Base-by-base conservation (phyloP, 1,140 invertebrate species). In the Agraylea sexmaculata region DNA sequence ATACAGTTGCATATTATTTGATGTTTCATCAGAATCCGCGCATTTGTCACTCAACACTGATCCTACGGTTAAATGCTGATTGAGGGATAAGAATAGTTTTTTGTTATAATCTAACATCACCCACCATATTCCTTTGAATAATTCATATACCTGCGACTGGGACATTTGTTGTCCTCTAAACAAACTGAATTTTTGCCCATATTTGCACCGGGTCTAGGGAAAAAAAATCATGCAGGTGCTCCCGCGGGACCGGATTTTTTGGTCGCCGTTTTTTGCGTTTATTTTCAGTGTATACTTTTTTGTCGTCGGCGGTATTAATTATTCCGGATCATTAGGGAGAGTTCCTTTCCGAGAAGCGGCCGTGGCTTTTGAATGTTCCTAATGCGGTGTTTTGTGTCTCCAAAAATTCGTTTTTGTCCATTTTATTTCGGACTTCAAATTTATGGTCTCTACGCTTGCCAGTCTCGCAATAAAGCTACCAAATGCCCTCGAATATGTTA, bases 201-300 rank as follows among this genome's bases (percentile, higher is more conserved):
- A 36, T 36, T 16, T 23, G 10, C 15, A 13, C 16, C 20, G 34
- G 15, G 16, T 13, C 12, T 18, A 15, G 21, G 32, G n/a, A 29
- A 30, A 48, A 49, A 49, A 49, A 45, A 45, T 27, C 19, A 17
- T 37, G 47, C 47, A 49, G 47, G 47, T 49, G 46, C 40, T 28
- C 37, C 32, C 20, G 8, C 4, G 38, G 41, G 37, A 18, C 29
- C 21, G 28, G 20, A 16, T 19, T 33, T 43, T 47, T 47, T 47
- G 39, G 36, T 29, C 6, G 4, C 11, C 18, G 13, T 43, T 41
- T 38, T 37, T 27, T 39, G 18, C 4, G 17, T 15, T 21, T 32
- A 7, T 37, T 37, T 37, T 37, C 23, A 7, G 23, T n/a, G 25
- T 13, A n/a, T 37, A 4, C 20, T 11, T 41, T 41, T 41, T 42